Percentiles rank a stretch among this genome's conserved stretches.
phyloP scores from a whole-genome alignment of 2,113 vertebrate species.

The Leptocoma aspasia region DNA sequence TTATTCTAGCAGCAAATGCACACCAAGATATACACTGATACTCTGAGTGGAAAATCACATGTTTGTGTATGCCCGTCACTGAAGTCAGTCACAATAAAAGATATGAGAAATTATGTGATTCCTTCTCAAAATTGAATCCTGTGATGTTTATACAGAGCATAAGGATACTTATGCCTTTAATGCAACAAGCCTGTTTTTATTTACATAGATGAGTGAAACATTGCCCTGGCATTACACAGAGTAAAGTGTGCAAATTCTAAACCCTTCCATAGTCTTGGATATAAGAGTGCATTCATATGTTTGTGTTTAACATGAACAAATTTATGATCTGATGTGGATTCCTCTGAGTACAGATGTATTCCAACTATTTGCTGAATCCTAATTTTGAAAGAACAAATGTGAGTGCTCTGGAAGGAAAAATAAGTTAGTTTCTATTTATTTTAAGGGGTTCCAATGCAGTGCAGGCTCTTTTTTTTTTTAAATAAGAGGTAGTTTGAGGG shows the following conservation, averaged over 20 bases:
- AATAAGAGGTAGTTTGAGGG: neutral
- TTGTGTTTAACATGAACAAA: slow-evolving; percentile 68
- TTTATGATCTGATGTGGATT: slow-evolving; percentile 70
- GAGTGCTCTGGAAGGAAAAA: neutral
- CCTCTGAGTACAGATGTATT: slow-evolving; percentile 63
- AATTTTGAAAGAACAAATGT: slow-evolving; percentile 51
- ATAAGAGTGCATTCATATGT: slow-evolving; percentile 61
- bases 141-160: slow-evolving; percentile 44
- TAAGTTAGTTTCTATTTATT: slow-evolving; percentile 5
- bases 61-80: slow-evolving; percentile 23
- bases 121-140: slow-evolving; percentile 41
- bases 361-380: slow-evolving; percentile 65
- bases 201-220: slow-evolving; percentile 60
- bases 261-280: slow-evolving; percentile 43
- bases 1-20: slow-evolving; percentile 4
- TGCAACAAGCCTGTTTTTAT: slow-evolving; percentile 59
- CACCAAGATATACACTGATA: neutral
- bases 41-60: slow-evolving; percentile 26
- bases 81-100: slow-evolving; percentile 45
- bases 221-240: slow-evolving; percentile 50
- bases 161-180: slow-evolving; percentile 48
- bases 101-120: slow-evolving; percentile 53
- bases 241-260: slow-evolving; percentile 61
- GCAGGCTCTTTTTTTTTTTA: neutral
- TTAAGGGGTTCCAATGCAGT: neutral